A percentile compares a stretch with the other conserved stretches of the same genome.
These are phyloP conservation scores for Columba janthina DNA, from an alignment of 2,113 vertebrate genomes.

Conservation along the genomic window DNA sequence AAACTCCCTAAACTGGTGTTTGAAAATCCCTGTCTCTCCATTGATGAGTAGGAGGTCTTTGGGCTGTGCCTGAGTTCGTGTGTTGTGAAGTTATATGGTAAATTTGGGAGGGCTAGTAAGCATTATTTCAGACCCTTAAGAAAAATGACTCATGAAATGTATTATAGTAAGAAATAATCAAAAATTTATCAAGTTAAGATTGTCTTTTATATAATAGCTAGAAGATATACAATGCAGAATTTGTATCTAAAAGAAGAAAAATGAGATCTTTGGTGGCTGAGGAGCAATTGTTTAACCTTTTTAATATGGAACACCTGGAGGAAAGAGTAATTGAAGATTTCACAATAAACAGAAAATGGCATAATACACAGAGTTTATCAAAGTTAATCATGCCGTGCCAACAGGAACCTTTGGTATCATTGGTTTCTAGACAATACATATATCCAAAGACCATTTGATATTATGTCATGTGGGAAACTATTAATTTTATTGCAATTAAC, in stretches of 20 bases:
- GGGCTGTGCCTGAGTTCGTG: fast-evolving
- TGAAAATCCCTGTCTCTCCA: not conserved
- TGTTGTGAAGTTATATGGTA: not conserved
- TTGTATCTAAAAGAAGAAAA: not conserved
- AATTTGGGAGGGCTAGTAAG: not conserved
- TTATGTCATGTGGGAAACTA: not conserved
- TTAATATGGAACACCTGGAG: conserved; percentile 31
- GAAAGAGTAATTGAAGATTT: conserved; percentile 7
- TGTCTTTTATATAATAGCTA: not conserved
- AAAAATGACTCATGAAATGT: not conserved
- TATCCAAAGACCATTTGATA: not conserved
- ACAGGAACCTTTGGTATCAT: not conserved
- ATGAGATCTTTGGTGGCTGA: not conserved
- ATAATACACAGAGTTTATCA: not conserved
- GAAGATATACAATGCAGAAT: not conserved
- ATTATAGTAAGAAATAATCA: not conserved
- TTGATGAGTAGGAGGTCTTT: not conserved
- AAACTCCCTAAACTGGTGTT: not conserved
- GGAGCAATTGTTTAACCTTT: not conserved
- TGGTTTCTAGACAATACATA: not conserved
- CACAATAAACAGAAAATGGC: conserved; percentile 29
- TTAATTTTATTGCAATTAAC: not conserved
- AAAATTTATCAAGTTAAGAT: not conserved
- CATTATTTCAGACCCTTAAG: not conserved
- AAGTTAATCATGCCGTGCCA: not conserved